A percentile compares a stretch with the other conserved stretches of the same genome.
Conservation (phyloP, 2,888 invertebrate genomes). For the Prosapia bicincta region DNA sequence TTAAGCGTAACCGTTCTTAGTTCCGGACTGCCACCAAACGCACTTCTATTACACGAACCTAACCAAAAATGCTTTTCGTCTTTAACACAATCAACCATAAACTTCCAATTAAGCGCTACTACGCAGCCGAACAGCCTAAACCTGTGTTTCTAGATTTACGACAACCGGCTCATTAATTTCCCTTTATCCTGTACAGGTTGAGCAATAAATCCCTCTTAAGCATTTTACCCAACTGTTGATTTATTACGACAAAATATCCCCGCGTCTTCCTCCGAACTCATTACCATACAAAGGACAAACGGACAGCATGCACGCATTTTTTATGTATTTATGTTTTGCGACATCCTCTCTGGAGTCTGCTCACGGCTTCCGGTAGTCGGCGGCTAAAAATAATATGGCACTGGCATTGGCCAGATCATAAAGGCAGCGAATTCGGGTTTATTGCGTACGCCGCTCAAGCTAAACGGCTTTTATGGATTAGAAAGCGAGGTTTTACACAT, state of each 20-base stretch:
- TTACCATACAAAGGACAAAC: neutral
- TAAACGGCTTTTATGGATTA: neutral
- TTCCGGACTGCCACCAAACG: neutral
- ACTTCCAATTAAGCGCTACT: neutral
- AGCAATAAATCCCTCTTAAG: neutral
- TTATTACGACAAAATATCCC: conserved; percentile 2
- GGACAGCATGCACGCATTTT: neutral
- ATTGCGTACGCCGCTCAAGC: neutral
- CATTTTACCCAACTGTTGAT: conserved; percentile 2
- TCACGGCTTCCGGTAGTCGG: neutral
- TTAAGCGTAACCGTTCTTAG: too few relatives aligned
- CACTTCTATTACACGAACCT: neutral
- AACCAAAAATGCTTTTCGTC: neutral
- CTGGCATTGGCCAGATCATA: neutral
- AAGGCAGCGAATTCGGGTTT: conserved; percentile 2
- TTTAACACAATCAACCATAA: neutral
- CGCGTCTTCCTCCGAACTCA: neutral
- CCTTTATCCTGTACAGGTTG: neutral
- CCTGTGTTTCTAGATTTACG: neutral
- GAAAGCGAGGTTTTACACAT: neutral
- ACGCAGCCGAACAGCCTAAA: neutral
- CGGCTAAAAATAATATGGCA: neutral
- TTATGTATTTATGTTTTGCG: neutral
- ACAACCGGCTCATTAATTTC: neutral
- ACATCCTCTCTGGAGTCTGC: neutral